These are phyloP conservation scores for Arothron firmamentum DNA, from an alignment of 2,113 vertebrate species.

Conservation along the genomic window DNA sequence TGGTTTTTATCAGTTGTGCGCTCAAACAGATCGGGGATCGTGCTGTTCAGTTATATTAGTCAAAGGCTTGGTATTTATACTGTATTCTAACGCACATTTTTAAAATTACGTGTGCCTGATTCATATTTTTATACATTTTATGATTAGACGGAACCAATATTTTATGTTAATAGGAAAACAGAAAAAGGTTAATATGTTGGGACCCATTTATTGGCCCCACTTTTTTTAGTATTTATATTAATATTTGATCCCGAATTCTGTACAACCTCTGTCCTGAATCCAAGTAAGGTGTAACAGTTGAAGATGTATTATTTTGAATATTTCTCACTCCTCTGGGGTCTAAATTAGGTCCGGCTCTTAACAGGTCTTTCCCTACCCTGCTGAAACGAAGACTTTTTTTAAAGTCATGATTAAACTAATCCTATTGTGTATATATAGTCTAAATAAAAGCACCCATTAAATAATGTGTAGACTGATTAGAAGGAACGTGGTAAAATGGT, in stretches of 20 bases:
- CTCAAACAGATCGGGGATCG: too few species aligned
- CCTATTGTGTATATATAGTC: conserved; percentile 51
- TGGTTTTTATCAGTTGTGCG: too few species aligned
- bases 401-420: conserved; percentile 45
- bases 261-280: not conserved
- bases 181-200: too few species aligned
- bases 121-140: too few species aligned
- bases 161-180: not conserved
- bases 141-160: too few species aligned
- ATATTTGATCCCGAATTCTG: not conserved
- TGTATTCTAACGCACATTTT: too few species aligned
- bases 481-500: not conserved
- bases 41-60: too few species aligned
- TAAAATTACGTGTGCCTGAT: too few species aligned
- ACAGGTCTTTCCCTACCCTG: conserved; percentile 11
- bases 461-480: not conserved
- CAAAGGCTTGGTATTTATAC: too few species aligned
- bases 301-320: conserved; percentile 6
- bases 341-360: not conserved
- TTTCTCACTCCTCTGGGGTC: conserved; percentile 14
- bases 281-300: not conserved
- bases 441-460: conserved; percentile 39
- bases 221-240: too few species aligned
- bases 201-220: too few species aligned
- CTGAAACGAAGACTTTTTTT: conserved; percentile 14